Evolutionary conservation across 2,888 invertebrate species (phyloP), one percentile per base, ranked within the genome.

Genomic region (Rhopalosiphum nymphaeae): DNA sequence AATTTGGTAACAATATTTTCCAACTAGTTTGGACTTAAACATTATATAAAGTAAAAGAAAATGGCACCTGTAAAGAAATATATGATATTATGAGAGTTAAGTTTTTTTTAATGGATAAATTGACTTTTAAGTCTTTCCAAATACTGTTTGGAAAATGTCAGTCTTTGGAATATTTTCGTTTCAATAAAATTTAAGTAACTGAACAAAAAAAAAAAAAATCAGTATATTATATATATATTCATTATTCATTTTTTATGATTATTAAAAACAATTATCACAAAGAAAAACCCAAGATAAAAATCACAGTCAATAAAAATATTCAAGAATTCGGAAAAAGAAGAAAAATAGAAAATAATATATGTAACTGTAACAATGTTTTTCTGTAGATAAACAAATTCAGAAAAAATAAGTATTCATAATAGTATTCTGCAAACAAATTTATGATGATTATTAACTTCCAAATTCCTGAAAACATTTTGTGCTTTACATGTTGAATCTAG

Each of bases 101-200:
- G 61, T 90, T 91, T 94, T 29, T 91, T 85, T n/a, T 46, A 78
- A 78, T 61, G 61, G 85, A 89, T 90, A 93, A 94, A 94, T 94
- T 94, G 94, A 94, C 94, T 94, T 93, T 61, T 46, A 93, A 94
- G 90, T 86, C 94, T 94, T 94, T 91, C 94, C 94, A 94, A 94
- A 94, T 94, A 94, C 94, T 94, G 94, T 91, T 94, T 94, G 94
- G 91, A 94, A 94, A 89, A 91, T 90, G 29, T 94, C 94, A 94
- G 94, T 94, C 94, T 94, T 94, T 94, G 94, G 94, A 94, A 94
- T 94, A 94, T 94, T 93, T 90, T 90, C n/a, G 57, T 93, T 93
- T 89, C 57, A 85, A 93, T 89, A 94, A 91, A 86, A 91, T 94
- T 94, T 91, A 94, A 94, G 94, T 94, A 94, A 94, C 86, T 67